phyloP scores from a whole-genome alignment of 2,797 vertebrate genomes.

The Amniataba percoides region DNA sequence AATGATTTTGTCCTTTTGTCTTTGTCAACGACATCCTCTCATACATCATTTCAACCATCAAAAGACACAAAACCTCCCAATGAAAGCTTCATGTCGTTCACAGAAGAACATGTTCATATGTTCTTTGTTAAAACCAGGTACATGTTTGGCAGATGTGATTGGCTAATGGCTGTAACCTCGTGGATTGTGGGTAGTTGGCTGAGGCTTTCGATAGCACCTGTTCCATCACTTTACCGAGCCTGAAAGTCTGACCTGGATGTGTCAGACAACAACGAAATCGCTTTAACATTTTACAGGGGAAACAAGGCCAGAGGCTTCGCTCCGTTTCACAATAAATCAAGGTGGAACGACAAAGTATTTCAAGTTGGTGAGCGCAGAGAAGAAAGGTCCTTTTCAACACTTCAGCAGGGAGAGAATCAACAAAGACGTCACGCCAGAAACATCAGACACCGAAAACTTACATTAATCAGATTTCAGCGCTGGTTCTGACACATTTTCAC shows the following conservation, averaged over 20 bases:
- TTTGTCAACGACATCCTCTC: no score
- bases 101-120: not conserved
- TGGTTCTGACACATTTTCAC: not conserved
- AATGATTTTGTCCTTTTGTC: no score
- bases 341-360: not conserved
- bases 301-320: conserved; percentile 36
- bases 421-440: not conserved
- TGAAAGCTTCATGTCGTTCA: not conserved
- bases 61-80: not conserved
- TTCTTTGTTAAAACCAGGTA: not conserved
- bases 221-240: conserved; percentile 34
- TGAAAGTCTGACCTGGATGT: conserved; percentile 60
- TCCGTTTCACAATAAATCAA: conserved; percentile 13
- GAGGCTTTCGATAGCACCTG: conserved; percentile 40
- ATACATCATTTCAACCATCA: not conserved
- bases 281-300: conserved; percentile 30
- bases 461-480: not conserved
- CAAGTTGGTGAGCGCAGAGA: not conserved
- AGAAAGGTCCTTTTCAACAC: not conserved
- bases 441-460: not conserved
- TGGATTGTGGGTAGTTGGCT: conserved; percentile 20
- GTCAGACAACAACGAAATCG: conserved; percentile 42
- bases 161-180: not conserved
- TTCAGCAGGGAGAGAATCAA: no score
- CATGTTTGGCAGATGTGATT: conserved; percentile 3